phyloP scores from a whole-genome alignment of 2,113 vertebrate genomes.

The Tetraodon nigroviridis region DNA sequence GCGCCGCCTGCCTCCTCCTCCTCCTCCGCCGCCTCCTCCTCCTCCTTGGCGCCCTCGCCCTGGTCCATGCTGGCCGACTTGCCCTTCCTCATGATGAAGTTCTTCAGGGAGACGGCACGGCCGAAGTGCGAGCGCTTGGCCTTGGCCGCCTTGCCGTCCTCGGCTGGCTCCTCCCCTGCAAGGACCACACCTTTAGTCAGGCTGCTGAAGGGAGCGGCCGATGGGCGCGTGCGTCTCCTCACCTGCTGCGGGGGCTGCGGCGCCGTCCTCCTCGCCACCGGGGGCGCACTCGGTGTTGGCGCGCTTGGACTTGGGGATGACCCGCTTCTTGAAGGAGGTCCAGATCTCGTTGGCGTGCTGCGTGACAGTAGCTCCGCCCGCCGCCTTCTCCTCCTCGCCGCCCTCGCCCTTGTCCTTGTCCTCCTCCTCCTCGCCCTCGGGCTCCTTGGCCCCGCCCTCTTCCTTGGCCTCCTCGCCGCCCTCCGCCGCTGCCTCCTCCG shows the following conservation, averaged over 20 bases:
- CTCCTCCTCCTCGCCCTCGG: constrained; percentile 50
- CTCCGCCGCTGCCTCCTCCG: constrained; percentile 28
- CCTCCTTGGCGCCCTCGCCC: constrained; percentile 66
- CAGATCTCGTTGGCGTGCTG: constrained; percentile 79
- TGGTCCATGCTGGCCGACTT: constrained; percentile 73
- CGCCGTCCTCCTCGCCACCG: constrained; percentile 59
- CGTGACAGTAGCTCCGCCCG: constrained; percentile 64
- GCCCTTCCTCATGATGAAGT: constrained; percentile 78
- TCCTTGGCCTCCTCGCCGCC: constrained; percentile 51
- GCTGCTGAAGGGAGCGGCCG: background rate
- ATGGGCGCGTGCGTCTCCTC: constrained; percentile 16
- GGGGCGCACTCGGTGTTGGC: constrained; percentile 64
- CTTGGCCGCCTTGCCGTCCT: constrained; percentile 70
- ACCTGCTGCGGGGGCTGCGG: constrained; percentile 42
- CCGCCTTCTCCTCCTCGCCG: constrained; percentile 40
- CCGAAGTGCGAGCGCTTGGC: constrained; percentile 74
- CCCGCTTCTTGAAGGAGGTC: constrained; percentile 78
- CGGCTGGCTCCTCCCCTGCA: constrained; percentile 61
- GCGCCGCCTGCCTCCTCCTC: constrained; percentile 17
- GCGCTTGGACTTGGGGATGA: constrained; percentile 76
- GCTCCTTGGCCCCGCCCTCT: constrained; percentile 48
- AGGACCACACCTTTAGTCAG: background rate
- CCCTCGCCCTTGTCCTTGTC: constrained; percentile 47
- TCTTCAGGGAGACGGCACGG: constrained; percentile 78
- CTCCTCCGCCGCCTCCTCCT: constrained; percentile 36